Conservation (phyloP, 1,140 invertebrate species). For the Bilobella aurantiaca region DNA sequence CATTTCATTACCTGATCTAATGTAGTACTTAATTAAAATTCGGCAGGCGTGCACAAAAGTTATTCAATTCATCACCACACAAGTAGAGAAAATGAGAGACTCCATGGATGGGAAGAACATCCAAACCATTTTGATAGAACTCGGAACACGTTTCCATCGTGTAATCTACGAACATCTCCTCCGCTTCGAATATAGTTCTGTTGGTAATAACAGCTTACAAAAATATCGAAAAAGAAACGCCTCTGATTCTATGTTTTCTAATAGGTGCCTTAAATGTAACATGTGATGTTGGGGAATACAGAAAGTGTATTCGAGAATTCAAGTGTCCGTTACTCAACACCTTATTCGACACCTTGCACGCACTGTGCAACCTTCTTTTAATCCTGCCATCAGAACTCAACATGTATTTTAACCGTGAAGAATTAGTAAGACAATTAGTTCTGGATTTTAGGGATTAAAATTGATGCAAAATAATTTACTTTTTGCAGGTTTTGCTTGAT, state of each 20-base stretch:
- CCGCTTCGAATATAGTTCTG: slow-evolving; percentile 89
- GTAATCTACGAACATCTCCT: slow-evolving; percentile 92
- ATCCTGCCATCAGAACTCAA: slow-evolving; percentile 93
- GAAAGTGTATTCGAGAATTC: slow-evolving; percentile 67
- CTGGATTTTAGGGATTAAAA: neutral
- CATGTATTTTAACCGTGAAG: slow-evolving; percentile 87
- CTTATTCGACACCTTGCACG: slow-evolving; percentile 88
- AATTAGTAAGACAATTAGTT: slow-evolving; percentile 56
- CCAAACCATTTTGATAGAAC: slow-evolving; percentile 70
- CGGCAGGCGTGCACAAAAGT: slow-evolving; percentile 74
- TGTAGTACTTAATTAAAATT: slow-evolving; percentile 7
- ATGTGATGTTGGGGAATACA: slow-evolving; percentile 91
- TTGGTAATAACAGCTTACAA: slow-evolving; percentile 49
- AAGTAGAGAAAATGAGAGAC: slow-evolving; percentile 66
- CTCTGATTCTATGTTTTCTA: neutral
- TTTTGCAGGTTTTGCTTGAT: slow-evolving; percentile 68
- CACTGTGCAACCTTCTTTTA: slow-evolving; percentile 86
- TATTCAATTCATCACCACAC: slow-evolving; percentile 66
- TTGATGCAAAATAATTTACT: slow-evolving; percentile 1
- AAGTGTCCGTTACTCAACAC: slow-evolving; percentile 64
- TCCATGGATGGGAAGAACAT: slow-evolving; percentile 90
- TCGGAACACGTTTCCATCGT: slow-evolving; percentile 80
- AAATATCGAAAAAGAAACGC: neutral
- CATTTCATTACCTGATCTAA: slow-evolving; percentile 8
- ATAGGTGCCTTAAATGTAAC: slow-evolving; percentile 90